Base-by-base conservation (phyloP, 2,113 vertebrate species). In the Cyprinodon brontotheroides region DNA sequence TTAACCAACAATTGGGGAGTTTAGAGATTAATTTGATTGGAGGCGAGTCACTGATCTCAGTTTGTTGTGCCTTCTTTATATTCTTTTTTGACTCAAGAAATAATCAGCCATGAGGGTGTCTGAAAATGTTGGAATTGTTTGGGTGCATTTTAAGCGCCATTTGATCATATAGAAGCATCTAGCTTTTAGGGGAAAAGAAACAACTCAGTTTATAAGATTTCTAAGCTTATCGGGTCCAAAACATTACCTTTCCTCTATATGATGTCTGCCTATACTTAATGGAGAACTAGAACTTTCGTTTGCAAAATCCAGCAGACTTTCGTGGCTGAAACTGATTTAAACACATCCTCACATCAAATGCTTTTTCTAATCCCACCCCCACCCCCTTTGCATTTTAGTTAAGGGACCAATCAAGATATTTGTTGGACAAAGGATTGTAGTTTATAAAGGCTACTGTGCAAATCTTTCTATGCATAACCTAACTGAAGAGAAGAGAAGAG, bases 391-490 rank as follows among this genome's bases (percentile, higher is more conserved):
- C 87, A 78, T 89, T 91, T 91, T 83, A 87, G 82, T 92, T 87
- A 79, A 86, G 92, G 92, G 94, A 94, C 92, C 92, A 94, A 94
- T 74, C 85, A 62, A 83, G 75, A 82, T 83, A 80, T 89, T 80
- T 88, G 85, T 91, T 84, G 83, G 88, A 91, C 82, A 90, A 84
- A 81, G 81, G 91, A 91, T 90, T 86, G 89, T 91, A 86, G 87
- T 92, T 91, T 85, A 90, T 87, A 83, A 74, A 91, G 89, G 83
- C 83, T 91, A 91, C 90, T 88, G 86, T 92, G 89, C 92, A 92
- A 93, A 94, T 87, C 90, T 91, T 92, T 94, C 94, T 95, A 95
- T 95, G 94, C 94, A 95, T 93, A 91, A 91, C 77, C 69, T 67
- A 81, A 85, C n/a, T 36, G 41, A 75, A 72, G 70, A 82, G 17